A percentile compares a stretch with the other conserved stretches of the same genome.
These are phyloP conservation scores for Sisor rabdophorus DNA, from an alignment of 2,113 vertebrate species.

Conservation along the genomic window DNA sequence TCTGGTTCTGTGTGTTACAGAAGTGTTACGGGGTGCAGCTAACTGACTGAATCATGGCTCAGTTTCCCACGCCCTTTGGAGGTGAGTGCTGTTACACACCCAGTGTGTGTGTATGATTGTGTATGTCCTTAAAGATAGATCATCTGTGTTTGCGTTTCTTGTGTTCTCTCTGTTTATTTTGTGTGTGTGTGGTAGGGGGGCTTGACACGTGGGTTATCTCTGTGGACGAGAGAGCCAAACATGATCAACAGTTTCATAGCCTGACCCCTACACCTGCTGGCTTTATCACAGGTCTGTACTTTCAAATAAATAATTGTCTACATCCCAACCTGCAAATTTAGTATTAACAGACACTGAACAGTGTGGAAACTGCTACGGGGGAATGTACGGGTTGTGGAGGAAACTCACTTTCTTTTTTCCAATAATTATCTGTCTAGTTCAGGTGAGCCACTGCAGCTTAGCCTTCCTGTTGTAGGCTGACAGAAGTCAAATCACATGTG, in stretches of 20 bases:
- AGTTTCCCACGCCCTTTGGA: conserved; percentile 92
- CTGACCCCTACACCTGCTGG: conserved; percentile 85
- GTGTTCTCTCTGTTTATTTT: background rate
- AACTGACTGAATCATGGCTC: conserved; percentile 91
- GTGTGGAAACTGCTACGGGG: background rate
- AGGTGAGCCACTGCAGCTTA: background rate
- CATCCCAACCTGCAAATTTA: no score
- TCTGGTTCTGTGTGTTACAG: conserved; percentile 57
- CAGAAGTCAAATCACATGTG: background rate
- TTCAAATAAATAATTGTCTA: no score
- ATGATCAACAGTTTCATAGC: conserved; percentile 97
- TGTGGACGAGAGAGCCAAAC: conserved; percentile 91
- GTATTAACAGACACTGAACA: no score
- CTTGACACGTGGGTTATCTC: conserved; percentile 94
- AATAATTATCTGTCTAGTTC: background rate
- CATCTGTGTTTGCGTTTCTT: background rate
- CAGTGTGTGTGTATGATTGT: conserved; percentile 14
- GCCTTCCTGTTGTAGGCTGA: background rate
- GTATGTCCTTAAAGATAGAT: background rate
- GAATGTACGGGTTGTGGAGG: no score
- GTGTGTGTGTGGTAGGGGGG: conserved; percentile 70
- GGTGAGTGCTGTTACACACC: conserved; percentile 71
- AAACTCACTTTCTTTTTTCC: no score
- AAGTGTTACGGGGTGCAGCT: conserved; percentile 59
- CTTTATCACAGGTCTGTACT: conserved; percentile 86